Evolutionary conservation across 2,888 invertebrate genomes (phyloP).

Genomic region (Acanthosoma haemorrhoidale): DNA sequence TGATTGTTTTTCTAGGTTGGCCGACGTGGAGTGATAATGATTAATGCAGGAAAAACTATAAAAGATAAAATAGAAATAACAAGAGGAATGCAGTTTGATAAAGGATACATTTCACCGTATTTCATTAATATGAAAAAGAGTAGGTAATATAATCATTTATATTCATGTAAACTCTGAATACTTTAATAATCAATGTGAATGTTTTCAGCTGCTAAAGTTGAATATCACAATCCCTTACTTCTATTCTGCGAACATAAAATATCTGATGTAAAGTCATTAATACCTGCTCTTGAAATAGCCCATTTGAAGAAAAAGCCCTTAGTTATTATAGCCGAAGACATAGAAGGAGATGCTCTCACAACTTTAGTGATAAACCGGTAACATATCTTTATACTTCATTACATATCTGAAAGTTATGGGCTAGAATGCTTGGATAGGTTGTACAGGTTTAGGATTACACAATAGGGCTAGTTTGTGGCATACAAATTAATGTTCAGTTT

Average conservation of each 20-base stretch:
- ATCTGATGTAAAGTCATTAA: constrained; percentile 24
- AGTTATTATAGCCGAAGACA: constrained; percentile 34
- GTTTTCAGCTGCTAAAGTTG: constrained; percentile 32
- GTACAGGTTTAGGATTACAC: too few species aligned
- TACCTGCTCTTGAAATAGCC: constrained; percentile 32
- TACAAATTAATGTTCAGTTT: too few species aligned
- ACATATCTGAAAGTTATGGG: too few species aligned
- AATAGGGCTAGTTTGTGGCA: too few species aligned
- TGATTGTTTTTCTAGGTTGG: constrained; percentile 65
- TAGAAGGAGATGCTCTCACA: constrained; percentile 35
- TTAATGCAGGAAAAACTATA: constrained; percentile 97
- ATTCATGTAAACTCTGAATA: not conserved
- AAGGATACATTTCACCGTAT: constrained; percentile 99
- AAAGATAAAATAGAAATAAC: constrained; percentile 90
- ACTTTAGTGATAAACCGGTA: constrained; percentile 35
- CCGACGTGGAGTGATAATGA: constrained; percentile 96
- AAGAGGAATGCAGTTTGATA: constrained; percentile 98
- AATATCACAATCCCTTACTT: constrained; percentile 31
- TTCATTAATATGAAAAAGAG: constrained; percentile 92
- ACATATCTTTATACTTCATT: too few species aligned
- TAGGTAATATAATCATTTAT: not conserved
- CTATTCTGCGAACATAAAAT: constrained; percentile 35
- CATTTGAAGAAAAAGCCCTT: constrained; percentile 28
- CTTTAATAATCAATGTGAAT: not conserved
- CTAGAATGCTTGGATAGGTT: too few species aligned